Evolutionary conservation across 1,140 invertebrate species (phyloP).

Genomic region (Drosophila saltans): DNA sequence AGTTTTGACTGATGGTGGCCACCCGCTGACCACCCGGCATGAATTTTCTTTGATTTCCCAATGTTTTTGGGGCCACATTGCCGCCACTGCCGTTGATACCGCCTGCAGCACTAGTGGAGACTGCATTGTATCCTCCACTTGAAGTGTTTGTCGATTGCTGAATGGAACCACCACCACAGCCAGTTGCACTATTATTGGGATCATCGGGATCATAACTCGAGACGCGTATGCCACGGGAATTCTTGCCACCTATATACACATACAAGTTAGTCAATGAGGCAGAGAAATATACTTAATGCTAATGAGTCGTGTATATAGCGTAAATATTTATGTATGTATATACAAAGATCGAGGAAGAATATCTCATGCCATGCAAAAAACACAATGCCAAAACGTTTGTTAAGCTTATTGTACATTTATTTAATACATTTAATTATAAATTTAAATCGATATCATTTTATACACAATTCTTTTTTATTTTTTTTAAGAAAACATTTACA

Average conservation of each 20-base stretch:
- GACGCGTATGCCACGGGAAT: slow-evolving; percentile 87
- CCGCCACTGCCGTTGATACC: slow-evolving; percentile 46
- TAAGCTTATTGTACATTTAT: slow-evolving; percentile 80
- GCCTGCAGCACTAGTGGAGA: slow-evolving; percentile 68
- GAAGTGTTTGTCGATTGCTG: slow-evolving; percentile 24
- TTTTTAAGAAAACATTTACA: slow-evolving; percentile 67
- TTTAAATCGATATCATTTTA: slow-evolving; percentile 31
- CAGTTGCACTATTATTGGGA: slow-evolving; percentile 75
- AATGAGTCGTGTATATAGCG: neutral
- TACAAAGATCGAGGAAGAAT: slow-evolving; percentile 9
- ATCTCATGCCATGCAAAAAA: slow-evolving; percentile 52
- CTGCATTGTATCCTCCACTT: slow-evolving; percentile 77
- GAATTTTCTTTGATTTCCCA: slow-evolving; percentile 82
- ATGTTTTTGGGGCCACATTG: slow-evolving; percentile 81
- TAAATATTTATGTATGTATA: slow-evolving; percentile 4
- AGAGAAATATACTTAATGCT: slow-evolving; percentile 31
- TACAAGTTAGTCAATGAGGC: slow-evolving; percentile 38
- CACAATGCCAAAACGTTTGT: slow-evolving; percentile 41
- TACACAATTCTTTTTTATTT: slow-evolving; percentile 40
- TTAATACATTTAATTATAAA: slow-evolving; percentile 52
- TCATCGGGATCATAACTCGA: slow-evolving; percentile 88
- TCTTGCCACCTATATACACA: slow-evolving; percentile 85
- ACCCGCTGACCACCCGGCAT: slow-evolving; percentile 87
- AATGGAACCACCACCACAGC: slow-evolving; percentile 59
- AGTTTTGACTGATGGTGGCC: slow-evolving; percentile 91